Percentiles rank a stretch among this genome's conserved stretches.
Conservation (phyloP, 2,888 invertebrate genomes). For the Pilophorus perplexus region DNA sequence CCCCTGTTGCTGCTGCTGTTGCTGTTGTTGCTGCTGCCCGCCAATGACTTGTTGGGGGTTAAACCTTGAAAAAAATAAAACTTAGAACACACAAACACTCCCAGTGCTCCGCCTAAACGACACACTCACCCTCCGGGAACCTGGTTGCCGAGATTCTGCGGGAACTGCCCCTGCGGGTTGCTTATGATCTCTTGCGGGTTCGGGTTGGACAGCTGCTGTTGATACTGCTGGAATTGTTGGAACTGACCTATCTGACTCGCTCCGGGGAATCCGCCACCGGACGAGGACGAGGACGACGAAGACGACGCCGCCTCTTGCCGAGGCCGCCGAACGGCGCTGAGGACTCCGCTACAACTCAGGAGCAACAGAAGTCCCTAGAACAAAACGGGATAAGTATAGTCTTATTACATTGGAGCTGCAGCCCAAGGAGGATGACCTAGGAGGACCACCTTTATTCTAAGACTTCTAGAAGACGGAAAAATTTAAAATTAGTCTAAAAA, state of each 20-base stretch:
- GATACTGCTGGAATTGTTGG: conserved; percentile 2
- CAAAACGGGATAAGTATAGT: too few relatives aligned
- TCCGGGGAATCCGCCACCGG: neutral
- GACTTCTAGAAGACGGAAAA: too few relatives aligned
- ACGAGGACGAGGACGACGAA: neutral
- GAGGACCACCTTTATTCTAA: too few relatives aligned
- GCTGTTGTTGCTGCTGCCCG: neutral
- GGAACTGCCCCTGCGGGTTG: neutral
- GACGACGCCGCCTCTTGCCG: neutral
- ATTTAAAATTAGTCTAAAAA: too few relatives aligned
- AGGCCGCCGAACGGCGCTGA: conserved; percentile 6
- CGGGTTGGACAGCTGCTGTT: conserved; percentile 13
- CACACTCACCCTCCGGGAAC: conserved; percentile 7
- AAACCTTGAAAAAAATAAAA: conserved; percentile 13
- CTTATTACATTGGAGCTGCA: too few relatives aligned
- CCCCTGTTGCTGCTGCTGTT: conserved; percentile 1
- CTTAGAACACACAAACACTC: too few relatives aligned
- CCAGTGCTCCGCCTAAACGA: too few relatives aligned
- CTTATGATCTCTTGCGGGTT: conserved; percentile 2
- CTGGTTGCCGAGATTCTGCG: conserved; percentile 17
- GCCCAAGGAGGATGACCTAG: too few relatives aligned
- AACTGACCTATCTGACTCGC: neutral
- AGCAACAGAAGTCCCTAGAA: conserved; percentile 7
- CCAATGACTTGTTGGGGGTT: neutral
- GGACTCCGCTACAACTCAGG: conserved; percentile 5